Evolutionary conservation across 2,888 invertebrate species (phyloP).

Genomic region (Nephrocerus scutellatus): DNA sequence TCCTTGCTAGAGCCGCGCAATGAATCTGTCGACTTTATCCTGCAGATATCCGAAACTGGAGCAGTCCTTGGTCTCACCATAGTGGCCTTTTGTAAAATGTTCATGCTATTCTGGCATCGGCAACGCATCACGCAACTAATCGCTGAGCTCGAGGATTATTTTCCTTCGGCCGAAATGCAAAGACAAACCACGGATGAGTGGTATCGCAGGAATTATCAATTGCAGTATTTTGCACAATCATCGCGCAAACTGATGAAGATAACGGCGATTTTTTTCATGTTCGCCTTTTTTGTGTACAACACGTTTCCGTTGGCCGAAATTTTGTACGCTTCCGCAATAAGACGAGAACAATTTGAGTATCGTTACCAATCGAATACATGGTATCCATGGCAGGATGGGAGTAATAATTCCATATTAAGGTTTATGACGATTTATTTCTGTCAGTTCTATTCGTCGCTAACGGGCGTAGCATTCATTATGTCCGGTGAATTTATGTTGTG

Average conservation of each 20-base stretch:
- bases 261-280: slow-evolving; percentile 26
- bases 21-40: slow-evolving; percentile 21
- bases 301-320: slow-evolving; percentile 27
- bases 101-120: slow-evolving; percentile 24
- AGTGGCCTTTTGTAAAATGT: slow-evolving; percentile 31
- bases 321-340: slow-evolving; percentile 23
- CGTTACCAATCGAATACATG: slow-evolving; percentile 37
- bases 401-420: slow-evolving; percentile 16
- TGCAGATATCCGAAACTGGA: slow-evolving; percentile 27
- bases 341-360: slow-evolving; percentile 21
- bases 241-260: slow-evolving; percentile 27
- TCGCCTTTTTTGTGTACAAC: slow-evolving; percentile 30
- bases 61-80: slow-evolving; percentile 28
- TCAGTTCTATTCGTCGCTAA: slow-evolving; percentile 28
- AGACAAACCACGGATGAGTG: too few relatives aligned
- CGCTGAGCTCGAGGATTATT: slow-evolving; percentile 20
- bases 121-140: slow-evolving; percentile 26
- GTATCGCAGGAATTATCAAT: slow-evolving; percentile 17
- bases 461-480: slow-evolving; percentile 29
- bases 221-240: slow-evolving; percentile 23
- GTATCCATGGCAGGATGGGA: slow-evolving; percentile 36
- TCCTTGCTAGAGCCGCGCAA: slow-evolving; percentile 20
- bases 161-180: slow-evolving; percentile 18
- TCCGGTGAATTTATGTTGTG: slow-evolving; percentile 31
- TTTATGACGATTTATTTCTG: slow-evolving; percentile 26